phyloP scores from a whole-genome alignment of 2,888 invertebrate species.

The Andrena haemorrhoa region DNA sequence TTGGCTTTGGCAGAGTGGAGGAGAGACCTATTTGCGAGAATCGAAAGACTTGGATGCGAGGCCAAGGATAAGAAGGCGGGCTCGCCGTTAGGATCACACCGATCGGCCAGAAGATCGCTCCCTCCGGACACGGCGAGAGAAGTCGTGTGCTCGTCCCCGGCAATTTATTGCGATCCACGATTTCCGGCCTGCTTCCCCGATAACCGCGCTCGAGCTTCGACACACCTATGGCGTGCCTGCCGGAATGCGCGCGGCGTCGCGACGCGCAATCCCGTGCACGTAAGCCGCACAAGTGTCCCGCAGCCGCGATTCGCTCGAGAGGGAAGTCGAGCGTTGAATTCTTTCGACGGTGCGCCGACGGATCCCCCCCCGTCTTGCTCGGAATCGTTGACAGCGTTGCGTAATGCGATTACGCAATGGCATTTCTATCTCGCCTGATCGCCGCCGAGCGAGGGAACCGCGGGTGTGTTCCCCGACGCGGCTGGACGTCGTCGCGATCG shows the following conservation, averaged over 20 bases:
- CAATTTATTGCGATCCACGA: slow-evolving; percentile 38
- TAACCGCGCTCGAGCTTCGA: slow-evolving; percentile 1
- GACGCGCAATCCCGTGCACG: slow-evolving; percentile 44
- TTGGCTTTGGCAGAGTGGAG: slow-evolving; percentile 81
- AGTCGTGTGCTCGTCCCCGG: slow-evolving; percentile 30
- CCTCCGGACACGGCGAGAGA: slow-evolving; percentile 28
- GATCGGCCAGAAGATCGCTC: slow-evolving; percentile 56
- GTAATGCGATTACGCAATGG: slow-evolving; percentile 32
- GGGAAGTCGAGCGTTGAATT: neutral
- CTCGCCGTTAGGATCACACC: slow-evolving; percentile 35
- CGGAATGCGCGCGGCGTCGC: slow-evolving; percentile 32
- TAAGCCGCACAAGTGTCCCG: neutral
- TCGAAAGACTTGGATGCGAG: slow-evolving; percentile 63
- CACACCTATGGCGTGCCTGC: slow-evolving; percentile 39
- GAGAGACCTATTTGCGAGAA: slow-evolving; percentile 82
- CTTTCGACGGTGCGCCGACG: neutral
- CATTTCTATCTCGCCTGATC: neutral
- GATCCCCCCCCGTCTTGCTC: neutral
- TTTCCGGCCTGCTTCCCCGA: slow-evolving; percentile 31
- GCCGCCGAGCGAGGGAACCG: neutral
- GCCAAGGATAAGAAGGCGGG: slow-evolving; percentile 64
- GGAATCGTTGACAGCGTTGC: slow-evolving; percentile 3
- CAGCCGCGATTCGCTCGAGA: neutral
- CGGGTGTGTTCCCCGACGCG: neutral
- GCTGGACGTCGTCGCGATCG: neutral